phyloP scores from a whole-genome alignment of 2,888 invertebrate species.

The Chaetogeoica ovagalla region DNA sequence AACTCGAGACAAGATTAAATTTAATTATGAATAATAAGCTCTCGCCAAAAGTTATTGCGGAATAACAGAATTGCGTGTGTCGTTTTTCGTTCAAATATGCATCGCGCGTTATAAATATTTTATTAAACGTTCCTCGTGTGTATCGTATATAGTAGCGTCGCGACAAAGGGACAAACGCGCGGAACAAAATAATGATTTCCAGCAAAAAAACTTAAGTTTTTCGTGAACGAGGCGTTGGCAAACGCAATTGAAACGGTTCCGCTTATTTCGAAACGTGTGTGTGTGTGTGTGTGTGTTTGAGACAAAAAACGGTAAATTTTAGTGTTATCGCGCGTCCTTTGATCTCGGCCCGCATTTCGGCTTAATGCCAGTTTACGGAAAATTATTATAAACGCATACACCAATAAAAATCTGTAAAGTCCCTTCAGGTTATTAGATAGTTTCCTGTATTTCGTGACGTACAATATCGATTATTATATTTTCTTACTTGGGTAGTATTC shows the following conservation, averaged over 20 bases:
- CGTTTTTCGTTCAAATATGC: constrained; percentile 36
- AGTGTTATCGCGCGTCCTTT: no score
- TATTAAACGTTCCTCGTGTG: constrained; percentile 28
- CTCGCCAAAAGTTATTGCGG: constrained; percentile 33
- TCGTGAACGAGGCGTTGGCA: neutral
- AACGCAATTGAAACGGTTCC: neutral
- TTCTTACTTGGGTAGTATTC: no score
- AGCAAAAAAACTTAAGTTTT: constrained; percentile 7
- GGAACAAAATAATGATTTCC: neutral
- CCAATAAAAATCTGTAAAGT: no score
- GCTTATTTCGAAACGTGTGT: neutral
- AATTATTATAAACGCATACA: no score
- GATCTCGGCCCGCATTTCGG: no score
- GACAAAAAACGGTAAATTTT: neutral
- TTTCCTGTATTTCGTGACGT: no score
- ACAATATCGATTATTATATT: no score
- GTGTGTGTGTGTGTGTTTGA: no score
- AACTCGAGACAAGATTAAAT: constrained; percentile 48
- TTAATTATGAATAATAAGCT: constrained; percentile 52
- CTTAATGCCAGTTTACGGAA: no score
- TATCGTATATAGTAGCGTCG: neutral
- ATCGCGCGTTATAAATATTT: constrained; percentile 34
- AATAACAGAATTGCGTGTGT: constrained; percentile 27
- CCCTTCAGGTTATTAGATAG: no score
- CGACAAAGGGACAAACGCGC: neutral